Evolutionary conservation across 2,888 invertebrate species (phyloP), one percentile per base, ranked within the genome.

Genomic region (Argyresthia albistria): DNA sequence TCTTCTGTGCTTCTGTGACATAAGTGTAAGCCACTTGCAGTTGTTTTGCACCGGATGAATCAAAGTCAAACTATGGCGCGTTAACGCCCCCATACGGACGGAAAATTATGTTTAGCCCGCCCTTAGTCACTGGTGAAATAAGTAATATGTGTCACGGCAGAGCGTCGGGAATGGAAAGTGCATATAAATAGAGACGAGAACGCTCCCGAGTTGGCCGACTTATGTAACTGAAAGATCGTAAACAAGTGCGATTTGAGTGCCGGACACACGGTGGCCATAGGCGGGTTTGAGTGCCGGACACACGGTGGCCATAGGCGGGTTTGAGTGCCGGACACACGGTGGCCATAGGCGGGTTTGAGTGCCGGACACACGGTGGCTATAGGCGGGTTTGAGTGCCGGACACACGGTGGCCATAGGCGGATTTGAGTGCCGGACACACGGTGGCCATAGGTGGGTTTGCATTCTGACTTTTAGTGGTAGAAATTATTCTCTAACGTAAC

Each of bases 211-310:
- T 73, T 70, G 71, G 70, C 68, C 72, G 69, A 63, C 73, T 82
- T 79, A 81, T 78, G 76, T 76, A 81, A 81, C 70, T 55, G 67
- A 61, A 63, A 69, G 64, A 70, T 75, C 76, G 76, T 84, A 84
- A 82, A 81, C 81, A 82, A 73, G 55, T 50, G 66, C 65, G 62
- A 61, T 64, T 63, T 62, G 67, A 58, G 56, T 64, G 62, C 61
- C 60, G 57, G 60, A 61, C 65, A 65, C 67, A 64, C 68, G 63
- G 64, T 62, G 60, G 64, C 60, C 59, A 63, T 65, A 65, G 63
- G 63, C 65, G 53, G 57, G 59, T 59, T 63, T 56, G 57, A n/a
- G n/a, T n/a, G n/a, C n/a, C n/a, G n/a, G n/a, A n/a, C n/a, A n/a
- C 67, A 64, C 68, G 63, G 64, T 62, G 60, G 64, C 60, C 59